Percentiles rank a stretch among this genome's conserved stretches.
Conservation (phyloP, 1,140 invertebrate species). For the Caenorhabditis elegans region DNA sequence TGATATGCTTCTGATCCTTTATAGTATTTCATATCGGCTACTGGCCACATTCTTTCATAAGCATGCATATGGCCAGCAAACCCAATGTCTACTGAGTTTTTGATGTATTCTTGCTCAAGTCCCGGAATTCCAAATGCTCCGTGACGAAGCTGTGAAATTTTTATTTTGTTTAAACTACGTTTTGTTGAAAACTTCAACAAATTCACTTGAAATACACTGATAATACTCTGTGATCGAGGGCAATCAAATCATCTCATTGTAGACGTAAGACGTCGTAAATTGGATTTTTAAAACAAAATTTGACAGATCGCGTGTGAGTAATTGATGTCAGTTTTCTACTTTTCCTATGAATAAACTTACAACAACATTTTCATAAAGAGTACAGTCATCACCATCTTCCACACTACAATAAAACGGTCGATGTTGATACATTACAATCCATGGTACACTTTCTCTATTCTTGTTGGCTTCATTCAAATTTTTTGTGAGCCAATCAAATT, state of each 20-base stretch:
- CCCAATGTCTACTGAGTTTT: slow-evolving; percentile 84
- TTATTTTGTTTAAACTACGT: too few relatives aligned
- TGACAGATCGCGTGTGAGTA: too few relatives aligned
- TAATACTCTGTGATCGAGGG: too few relatives aligned
- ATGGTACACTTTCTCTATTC: slow-evolving; percentile 76
- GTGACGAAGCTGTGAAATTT: slow-evolving; percentile 51
- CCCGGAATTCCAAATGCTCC: slow-evolving; percentile 65
- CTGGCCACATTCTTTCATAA: slow-evolving; percentile 82
- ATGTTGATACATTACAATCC: slow-evolving; percentile 89
- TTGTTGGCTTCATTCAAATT: slow-evolving; percentile 73
- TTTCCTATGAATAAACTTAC: too few relatives aligned
- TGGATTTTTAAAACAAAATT: too few relatives aligned
- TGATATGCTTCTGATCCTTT: slow-evolving; percentile 75
- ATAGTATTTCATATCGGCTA: slow-evolving; percentile 73
- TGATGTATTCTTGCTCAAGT: slow-evolving; percentile 81
- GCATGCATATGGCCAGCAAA: slow-evolving; percentile 94
- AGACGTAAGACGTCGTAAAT: too few relatives aligned
- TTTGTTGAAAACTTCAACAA: too few relatives aligned
- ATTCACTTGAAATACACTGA: too few relatives aligned
- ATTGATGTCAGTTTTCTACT: too few relatives aligned
- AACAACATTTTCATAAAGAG: slow-evolving; percentile 70
- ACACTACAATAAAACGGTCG: slow-evolving; percentile 97
- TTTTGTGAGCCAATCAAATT: slow-evolving; percentile 83
- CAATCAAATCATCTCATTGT: too few relatives aligned
- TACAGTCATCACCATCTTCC: slow-evolving; percentile 82